Evolutionary conservation across 2,888 invertebrate genomes (phyloP), one percentile per base, ranked within the genome.

Genomic region (Noctua janthina): DNA sequence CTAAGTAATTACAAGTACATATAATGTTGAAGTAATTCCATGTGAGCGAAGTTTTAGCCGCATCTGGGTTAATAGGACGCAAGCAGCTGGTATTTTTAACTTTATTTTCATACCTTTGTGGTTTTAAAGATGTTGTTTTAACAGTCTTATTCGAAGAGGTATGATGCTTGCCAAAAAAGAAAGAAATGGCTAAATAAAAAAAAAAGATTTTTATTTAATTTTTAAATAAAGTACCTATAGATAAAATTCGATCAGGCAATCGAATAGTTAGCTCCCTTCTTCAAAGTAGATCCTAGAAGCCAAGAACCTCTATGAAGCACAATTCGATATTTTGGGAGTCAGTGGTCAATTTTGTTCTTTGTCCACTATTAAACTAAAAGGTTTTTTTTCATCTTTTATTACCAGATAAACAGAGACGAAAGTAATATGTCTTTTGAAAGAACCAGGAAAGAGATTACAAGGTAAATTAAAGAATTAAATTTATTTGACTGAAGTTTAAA

Each of bases 1-100:
- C 29, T 87, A 87, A 87, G 87, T 87, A 87, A 87, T 87, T 85
- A 85, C 81, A 72, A 43, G 71, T 75, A 46, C 10, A 1, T 46
- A 68, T 68, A 77, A 78, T 46, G 68, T 78, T 82, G 10, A 75
- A 80, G 80, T 80, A 69, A 81, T 71, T 69, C 29, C 66, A 71
- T 79, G 69, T 56, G 70, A 79, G 76, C 78, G n/a, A 84, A 83
- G 68, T 79, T 86, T 70, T 46, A 46, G 74, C 69, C 68, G 54
- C 70, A 87, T 79, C 64, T 84, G 66, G 87, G 87, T 83, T 83
- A 85, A 70, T 87, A 72, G 83, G 66, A 13, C 67, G 49, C 49
- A 70, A 74, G 13, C 43, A 71, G 17, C 64, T 59, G 73, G 13
- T 73, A 70, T 85, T 74, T 84, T 66, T 74, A 43, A 67, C 56